phyloP scores from a whole-genome alignment of 2,113 vertebrate genomes.

The Salvelinus fontinalis region DNA sequence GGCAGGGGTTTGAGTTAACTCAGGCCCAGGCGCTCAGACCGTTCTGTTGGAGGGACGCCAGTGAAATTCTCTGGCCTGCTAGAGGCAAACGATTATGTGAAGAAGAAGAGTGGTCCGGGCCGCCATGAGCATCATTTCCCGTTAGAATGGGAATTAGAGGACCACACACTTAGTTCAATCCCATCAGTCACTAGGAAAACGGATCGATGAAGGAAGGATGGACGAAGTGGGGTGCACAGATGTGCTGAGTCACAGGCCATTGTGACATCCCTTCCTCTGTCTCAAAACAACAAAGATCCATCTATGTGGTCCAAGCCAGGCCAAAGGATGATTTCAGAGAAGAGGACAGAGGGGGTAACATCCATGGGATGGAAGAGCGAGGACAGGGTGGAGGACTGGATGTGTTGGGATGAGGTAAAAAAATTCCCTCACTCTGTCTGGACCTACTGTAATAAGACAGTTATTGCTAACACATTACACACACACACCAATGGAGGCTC shows the following conservation, averaged over 20 bases:
- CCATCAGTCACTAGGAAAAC: neutral
- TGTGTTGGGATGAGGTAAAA: neutral
- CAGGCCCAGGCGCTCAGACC: neutral
- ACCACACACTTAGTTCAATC: slow-evolving; percentile 35
- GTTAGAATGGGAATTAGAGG: neutral
- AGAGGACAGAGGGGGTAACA: neutral
- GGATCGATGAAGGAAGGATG: neutral
- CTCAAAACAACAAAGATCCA: neutral
- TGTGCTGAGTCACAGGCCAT: neutral
- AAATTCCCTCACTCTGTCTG: neutral
- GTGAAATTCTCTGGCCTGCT: slow-evolving; percentile 1
- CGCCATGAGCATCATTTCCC: slow-evolving; percentile 12
- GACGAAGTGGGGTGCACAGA: neutral
- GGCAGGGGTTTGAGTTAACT: neutral
- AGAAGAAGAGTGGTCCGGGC: neutral
- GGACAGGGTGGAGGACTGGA: neutral
- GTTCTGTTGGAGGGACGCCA: neutral
- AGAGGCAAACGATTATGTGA: neutral
- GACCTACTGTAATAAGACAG: neutral
- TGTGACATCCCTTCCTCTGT: slow-evolving; percentile 9
- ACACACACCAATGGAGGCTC: neutral
- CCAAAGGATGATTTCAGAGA: neutral
- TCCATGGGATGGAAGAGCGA: neutral
- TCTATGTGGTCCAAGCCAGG: neutral
- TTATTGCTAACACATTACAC: neutral